Evolutionary conservation across 1,140 invertebrate genomes (phyloP).

Genomic region (Aplysia californica): DNA sequence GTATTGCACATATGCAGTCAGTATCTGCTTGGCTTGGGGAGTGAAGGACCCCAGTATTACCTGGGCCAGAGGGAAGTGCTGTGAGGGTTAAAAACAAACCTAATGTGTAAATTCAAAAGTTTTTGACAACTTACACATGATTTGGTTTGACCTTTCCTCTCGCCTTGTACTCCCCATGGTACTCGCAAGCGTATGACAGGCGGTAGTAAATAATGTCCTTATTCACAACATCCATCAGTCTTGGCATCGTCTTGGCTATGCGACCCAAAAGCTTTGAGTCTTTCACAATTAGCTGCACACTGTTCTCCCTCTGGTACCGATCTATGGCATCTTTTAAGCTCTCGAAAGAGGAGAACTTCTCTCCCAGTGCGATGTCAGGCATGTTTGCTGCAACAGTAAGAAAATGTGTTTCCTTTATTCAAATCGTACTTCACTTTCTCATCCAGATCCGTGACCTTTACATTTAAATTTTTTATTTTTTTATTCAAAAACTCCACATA

Average conservation of each 20-base stretch:
- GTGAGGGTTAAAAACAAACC: too few relatives aligned
- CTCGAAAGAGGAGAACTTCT: constrained; percentile 26
- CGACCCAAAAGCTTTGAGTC: constrained; percentile 23
- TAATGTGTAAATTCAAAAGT: too few relatives aligned
- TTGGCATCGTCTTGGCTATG: constrained; percentile 25
- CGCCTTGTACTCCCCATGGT: constrained; percentile 13
- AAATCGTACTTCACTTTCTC: not conserved
- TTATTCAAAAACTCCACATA: too few relatives aligned
- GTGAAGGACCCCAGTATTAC: too few relatives aligned
- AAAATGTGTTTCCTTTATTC: too few relatives aligned
- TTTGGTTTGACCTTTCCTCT: constrained; percentile 24
- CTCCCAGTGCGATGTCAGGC: constrained; percentile 23
- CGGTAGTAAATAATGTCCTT: constrained; percentile 26
- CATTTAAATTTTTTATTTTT: not conserved
- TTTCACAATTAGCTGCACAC: constrained; percentile 26
- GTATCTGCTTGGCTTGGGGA: too few relatives aligned
- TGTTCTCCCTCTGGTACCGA: constrained; percentile 22
- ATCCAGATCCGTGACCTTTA: not conserved
- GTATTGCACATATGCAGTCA: too few relatives aligned
- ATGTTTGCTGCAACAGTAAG: not conserved
- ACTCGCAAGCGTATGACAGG: constrained; percentile 24
- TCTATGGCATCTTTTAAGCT: constrained; percentile 27
- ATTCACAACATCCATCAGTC: constrained; percentile 27
- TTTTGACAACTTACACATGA: constrained; percentile 25
- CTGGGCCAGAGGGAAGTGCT: too few relatives aligned